Conservation (phyloP, 2,888 invertebrate genomes). For the Tromatobia lineatoria region DNA sequence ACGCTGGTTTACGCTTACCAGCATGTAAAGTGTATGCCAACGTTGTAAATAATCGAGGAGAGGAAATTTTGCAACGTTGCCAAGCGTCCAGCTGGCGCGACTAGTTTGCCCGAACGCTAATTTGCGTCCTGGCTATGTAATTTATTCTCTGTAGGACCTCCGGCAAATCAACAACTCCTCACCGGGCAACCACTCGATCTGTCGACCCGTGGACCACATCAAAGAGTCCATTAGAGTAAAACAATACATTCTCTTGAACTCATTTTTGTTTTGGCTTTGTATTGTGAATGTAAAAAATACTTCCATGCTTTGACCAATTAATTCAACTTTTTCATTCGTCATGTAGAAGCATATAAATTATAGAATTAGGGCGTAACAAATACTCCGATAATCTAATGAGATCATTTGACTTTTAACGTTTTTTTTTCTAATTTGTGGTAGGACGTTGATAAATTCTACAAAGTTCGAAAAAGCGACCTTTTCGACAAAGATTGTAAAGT, state of each 20-base stretch:
- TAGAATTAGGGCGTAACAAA: too few relatives aligned
- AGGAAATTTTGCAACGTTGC: conserved; percentile 57
- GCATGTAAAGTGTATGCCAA: conserved; percentile 6
- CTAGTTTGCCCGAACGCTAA: conserved; percentile 45
- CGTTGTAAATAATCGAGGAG: conserved; percentile 51
- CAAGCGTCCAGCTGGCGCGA: conserved; percentile 61
- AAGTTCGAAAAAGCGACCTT: too few relatives aligned
- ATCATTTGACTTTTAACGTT: too few relatives aligned
- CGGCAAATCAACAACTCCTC: conserved; percentile 9
- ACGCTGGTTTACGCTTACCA: background rate
- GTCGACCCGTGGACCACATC: background rate
- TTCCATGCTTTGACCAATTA: too few relatives aligned
- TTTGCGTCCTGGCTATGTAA: conserved; percentile 7
- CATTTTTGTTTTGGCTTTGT: background rate
- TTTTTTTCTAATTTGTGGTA: too few relatives aligned
- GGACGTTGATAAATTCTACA: too few relatives aligned
- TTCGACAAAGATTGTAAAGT: too few relatives aligned
- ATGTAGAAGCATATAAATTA: too few relatives aligned
- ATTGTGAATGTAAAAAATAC: background rate
- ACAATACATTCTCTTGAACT: background rate
- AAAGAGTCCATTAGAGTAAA: background rate
- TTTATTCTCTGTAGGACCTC: background rate
- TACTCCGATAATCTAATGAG: too few relatives aligned
- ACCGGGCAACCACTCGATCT: background rate
- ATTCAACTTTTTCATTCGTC: too few relatives aligned